Evolutionary conservation across 2,113 vertebrate species (phyloP), one percentile per base, ranked within the genome.

Genomic region (Lasiurus cinereus): DNA sequence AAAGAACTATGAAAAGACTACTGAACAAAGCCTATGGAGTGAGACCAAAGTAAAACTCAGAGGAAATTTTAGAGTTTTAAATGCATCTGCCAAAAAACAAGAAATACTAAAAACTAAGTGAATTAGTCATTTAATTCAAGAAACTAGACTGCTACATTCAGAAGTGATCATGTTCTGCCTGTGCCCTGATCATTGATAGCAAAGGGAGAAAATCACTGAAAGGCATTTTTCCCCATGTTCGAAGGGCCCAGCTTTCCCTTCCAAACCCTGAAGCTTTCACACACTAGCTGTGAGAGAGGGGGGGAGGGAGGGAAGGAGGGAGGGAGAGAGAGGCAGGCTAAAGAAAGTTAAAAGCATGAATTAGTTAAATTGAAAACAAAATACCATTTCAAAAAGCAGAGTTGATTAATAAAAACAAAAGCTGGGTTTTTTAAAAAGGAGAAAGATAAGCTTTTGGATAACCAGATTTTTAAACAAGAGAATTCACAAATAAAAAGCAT

Each of bases 381-480:
- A 70, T 69, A 33, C 31, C 52, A 31, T 82, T 77, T 93, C 88
- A 19, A 50, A 78, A 88, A 94, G 73, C 46, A 84, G 27, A 70
- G 66, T 83, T 84, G 33, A 66, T 77, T 88, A 69, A 70, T 83
- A 93, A 95, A 93, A 91, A 27, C 77, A 95, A 92, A 90, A 87
- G 8, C 24, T 72, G 1, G 66, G 12, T 64, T 91, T 90, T 91
- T 56, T 4, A 31, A 69, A 80, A 79, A 48, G 19, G 6, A 74
- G 90, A 73, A 83, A 78, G n/a, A 62, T 72, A 24, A 82, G 13
- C 10, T 33, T 88, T 93, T 74, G 56, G 43, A 62, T 64, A 87
- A 74, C 83, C 9, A 72, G 52, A 76, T 19, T 91, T 93, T 91
- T 76, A 50, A 91, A 83, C 73, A 76, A 94, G 70, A 88, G 8